Conservation (phyloP, 2,888 invertebrate species). For the Eumacrocentrus americanus region DNA sequence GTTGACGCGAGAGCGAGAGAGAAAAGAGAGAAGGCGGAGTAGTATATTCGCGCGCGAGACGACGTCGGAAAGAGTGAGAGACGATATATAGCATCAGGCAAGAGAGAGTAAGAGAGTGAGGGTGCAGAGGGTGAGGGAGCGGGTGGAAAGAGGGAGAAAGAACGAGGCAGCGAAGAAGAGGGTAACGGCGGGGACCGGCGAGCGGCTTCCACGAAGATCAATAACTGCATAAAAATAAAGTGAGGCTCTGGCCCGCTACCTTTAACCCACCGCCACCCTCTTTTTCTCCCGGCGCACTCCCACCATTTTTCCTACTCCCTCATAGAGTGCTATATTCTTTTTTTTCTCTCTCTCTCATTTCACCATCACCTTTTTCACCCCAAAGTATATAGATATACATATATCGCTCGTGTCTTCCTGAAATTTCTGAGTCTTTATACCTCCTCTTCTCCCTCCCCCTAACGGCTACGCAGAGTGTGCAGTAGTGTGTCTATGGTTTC, state of each 20-base stretch:
- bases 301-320: constrained; percentile 26
- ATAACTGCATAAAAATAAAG: constrained; percentile 63
- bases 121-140: constrained; percentile 13
- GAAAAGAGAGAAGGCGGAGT: constrained; percentile 27
- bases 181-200: constrained; percentile 39
- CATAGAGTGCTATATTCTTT: constrained; percentile 23
- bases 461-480: constrained; percentile 16
- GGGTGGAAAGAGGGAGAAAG: constrained; percentile 22
- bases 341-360: constrained; percentile 37
- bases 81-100: constrained; percentile 6
- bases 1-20: constrained; percentile 33
- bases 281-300: constrained; percentile 30
- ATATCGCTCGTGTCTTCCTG: too few relatives aligned
- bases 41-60: neutral
- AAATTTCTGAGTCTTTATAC: constrained; percentile 19
- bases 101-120: constrained; percentile 23
- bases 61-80: constrained; percentile 11
- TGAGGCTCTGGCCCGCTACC: constrained; percentile 61
- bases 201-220: constrained; percentile 59
- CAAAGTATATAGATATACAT: too few relatives aligned
- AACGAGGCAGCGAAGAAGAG: constrained; percentile 28
- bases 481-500: neutral
- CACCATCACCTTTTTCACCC: constrained; percentile 23
- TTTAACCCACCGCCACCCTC: constrained; percentile 55
- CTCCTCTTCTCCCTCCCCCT: constrained; percentile 27